Evolutionary conservation across 2,797 vertebrate genomes (phyloP).

Genomic region (Echeneis naucrates): DNA sequence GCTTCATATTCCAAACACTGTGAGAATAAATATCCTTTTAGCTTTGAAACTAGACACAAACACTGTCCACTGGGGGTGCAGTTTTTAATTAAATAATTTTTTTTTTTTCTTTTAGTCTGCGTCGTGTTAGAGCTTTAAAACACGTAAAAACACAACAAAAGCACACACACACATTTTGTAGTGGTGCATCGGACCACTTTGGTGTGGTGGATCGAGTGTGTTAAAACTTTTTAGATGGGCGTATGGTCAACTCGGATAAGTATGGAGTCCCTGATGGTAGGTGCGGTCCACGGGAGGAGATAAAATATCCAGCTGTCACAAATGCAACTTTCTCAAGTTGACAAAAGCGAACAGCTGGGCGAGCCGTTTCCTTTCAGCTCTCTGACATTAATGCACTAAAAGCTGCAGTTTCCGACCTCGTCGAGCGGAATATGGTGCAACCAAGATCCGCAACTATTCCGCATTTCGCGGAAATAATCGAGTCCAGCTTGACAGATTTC

Average conservation of each 20-base stretch:
- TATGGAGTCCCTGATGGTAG: conserved; percentile 1
- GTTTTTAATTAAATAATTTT: too few relatives aligned
- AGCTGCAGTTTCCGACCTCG: background rate
- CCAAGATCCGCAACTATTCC: accelerated
- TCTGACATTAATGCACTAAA: background rate
- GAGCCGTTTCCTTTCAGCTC: background rate
- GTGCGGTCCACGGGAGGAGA: conserved; percentile 37
- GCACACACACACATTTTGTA: background rate
- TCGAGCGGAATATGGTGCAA: accelerated
- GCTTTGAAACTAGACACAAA: background rate
- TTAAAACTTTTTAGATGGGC: conserved; percentile 1
- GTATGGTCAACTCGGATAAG: conserved; percentile 37
- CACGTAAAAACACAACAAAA: background rate
- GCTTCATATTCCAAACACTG: conserved; percentile 54
- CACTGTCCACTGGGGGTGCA: background rate
- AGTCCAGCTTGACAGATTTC: too few relatives aligned
- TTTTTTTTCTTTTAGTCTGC: background rate
- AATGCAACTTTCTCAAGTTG: conserved; percentile 35
- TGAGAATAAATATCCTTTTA: conserved; percentile 50
- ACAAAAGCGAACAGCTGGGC: conserved; percentile 31
- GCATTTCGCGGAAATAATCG: background rate
- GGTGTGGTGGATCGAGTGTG: background rate
- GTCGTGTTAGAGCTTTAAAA: background rate
- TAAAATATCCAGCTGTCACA: conserved; percentile 36
- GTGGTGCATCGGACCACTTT: background rate